Evolutionary conservation across 35 echinoderm and acorn worm species (phyloP).

Genomic region (Hemicentrotus pulcherrimus): DNA sequence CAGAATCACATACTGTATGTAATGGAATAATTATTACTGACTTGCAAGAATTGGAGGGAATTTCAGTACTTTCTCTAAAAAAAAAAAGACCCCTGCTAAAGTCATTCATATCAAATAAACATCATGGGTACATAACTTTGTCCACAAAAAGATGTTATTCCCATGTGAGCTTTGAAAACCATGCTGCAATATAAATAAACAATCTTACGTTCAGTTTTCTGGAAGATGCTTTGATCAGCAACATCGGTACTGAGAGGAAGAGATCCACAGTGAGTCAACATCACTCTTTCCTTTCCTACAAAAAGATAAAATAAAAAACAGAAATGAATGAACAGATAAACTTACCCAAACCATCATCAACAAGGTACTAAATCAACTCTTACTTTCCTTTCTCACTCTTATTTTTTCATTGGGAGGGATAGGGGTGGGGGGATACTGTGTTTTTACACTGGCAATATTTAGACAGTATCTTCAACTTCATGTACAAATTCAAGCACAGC

Average conservation of each 20-base stretch:
- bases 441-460: no score
- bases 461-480: no score
- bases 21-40: no score
- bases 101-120: no score
- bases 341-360: not conserved
- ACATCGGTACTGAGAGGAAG: conserved; percentile 59
- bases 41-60: no score
- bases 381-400: not conserved
- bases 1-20: no score
- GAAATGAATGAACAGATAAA: not conserved
- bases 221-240: conserved; percentile 68
- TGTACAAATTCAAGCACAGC: no score
- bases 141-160: not conserved
- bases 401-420: no score
- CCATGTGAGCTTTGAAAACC: not conserved
- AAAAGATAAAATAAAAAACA: not conserved
- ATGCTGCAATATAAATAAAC: not conserved
- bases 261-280: conserved; percentile 68
- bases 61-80: no score
- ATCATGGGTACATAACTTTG: not conserved
- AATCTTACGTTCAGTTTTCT: conserved; percentile 56
- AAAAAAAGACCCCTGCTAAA: no score
- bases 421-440: no score
- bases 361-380: not conserved
- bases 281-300: conserved; percentile 49